A percentile compares a stretch with the other conserved stretches of the same genome.
Conservation (phyloP, 1,140 invertebrate species). For the Eulimnadia texana region DNA sequence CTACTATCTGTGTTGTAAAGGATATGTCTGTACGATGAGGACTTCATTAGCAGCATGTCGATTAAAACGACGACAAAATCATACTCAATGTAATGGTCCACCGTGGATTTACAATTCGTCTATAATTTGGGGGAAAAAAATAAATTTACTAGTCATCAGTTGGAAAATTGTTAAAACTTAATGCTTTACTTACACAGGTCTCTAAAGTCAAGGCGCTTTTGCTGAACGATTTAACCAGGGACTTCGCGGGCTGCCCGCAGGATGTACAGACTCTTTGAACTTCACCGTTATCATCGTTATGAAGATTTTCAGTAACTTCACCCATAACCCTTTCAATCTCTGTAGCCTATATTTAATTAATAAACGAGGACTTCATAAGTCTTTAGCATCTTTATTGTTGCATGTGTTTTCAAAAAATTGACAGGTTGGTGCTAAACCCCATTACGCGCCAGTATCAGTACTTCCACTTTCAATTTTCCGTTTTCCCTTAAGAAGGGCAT, state of each 20-base stretch:
- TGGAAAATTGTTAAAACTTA: not conserved
- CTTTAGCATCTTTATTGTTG: too few relatives aligned
- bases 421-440: too few relatives aligned
- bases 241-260: not conserved
- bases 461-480: too few relatives aligned
- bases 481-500: too few relatives aligned
- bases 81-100: constrained; percentile 9
- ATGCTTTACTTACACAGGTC: not conserved
- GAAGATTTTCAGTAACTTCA: too few relatives aligned
- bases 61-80: not conserved
- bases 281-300: too few relatives aligned
- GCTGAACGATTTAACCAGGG: not conserved
- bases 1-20: not conserved
- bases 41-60: constrained; percentile 2
- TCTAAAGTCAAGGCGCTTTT: not conserved
- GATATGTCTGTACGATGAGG: constrained; percentile 2
- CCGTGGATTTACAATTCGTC: not conserved
- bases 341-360: too few relatives aligned
- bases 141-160: not conserved
- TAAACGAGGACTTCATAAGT: too few relatives aligned
- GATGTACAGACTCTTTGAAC: not conserved
- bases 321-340: too few relatives aligned
- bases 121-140: not conserved
- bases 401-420: too few relatives aligned
- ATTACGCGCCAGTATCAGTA: too few relatives aligned